phyloP scores from a whole-genome alignment of 2,113 vertebrate genomes.

The Melanotaenia duboulayi region DNA sequence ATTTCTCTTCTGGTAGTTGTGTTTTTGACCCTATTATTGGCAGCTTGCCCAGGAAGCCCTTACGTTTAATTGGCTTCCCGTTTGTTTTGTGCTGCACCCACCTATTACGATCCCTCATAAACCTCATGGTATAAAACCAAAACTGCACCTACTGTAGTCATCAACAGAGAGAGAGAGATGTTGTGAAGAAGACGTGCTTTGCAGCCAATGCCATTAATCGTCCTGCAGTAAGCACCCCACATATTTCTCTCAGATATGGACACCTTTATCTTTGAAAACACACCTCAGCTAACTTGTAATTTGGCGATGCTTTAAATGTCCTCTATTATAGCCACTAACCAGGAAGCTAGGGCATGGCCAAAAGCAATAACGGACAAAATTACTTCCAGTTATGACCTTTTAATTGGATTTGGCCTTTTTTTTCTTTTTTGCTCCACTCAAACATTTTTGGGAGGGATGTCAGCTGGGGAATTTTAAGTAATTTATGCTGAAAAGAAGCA shows the following conservation, averaged over 20 bases:
- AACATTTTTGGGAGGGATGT: conserved; percentile 12
- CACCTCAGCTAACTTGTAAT: conserved; percentile 37
- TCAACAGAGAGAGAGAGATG: neutral
- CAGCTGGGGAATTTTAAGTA: neutral
- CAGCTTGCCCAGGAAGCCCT: conserved; percentile 49
- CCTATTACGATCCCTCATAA: conserved; percentile 53
- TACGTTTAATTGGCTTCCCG: conserved; percentile 52
- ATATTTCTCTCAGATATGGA: conserved; percentile 46
- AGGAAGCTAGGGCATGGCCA: conserved; percentile 11
- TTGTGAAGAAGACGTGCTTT: neutral
- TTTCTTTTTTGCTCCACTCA: neutral
- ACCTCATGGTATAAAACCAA: conserved; percentile 36
- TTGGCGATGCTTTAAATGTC: conserved; percentile 33
- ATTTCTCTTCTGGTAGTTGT: conserved; percentile 23
- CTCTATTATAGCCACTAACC: conserved; percentile 37
- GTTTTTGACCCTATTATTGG: conserved; percentile 45
- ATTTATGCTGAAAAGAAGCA: neutral
- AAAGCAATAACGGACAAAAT: conserved; percentile 40
- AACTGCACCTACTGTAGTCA: conserved; percentile 37
- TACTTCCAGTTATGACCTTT: conserved; percentile 37
- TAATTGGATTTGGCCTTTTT: conserved; percentile 54
- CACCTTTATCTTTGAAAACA: conserved; percentile 58
- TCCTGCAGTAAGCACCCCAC: conserved; percentile 22
- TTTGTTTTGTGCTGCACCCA: conserved; percentile 62
- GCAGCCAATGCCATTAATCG: conserved; percentile 46